Percentiles rank a stretch among this genome's conserved stretches.
phyloP scores from a whole-genome alignment of 1,140 invertebrate species.

The Brachionus calyciflorus region DNA sequence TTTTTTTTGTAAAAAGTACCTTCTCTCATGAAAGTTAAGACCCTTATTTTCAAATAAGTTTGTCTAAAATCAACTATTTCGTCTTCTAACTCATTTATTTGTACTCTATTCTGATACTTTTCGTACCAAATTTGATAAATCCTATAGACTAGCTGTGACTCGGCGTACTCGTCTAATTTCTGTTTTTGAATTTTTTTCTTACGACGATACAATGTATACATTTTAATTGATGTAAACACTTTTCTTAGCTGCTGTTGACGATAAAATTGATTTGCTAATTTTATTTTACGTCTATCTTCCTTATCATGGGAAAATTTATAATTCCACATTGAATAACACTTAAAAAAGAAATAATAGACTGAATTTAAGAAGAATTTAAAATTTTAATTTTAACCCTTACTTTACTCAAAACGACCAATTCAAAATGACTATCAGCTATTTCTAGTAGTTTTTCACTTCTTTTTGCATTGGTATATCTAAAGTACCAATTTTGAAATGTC shows the following conservation, averaged over 20 bases:
- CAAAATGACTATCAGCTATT: conserved; percentile 1
- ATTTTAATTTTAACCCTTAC: background rate
- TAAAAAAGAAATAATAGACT: background rate
- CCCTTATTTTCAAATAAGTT: conserved; percentile 7
- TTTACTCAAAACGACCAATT: background rate
- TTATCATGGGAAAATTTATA: conserved; percentile 26
- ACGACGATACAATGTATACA: conserved; percentile 38
- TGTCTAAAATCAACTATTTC: conserved; percentile 8
- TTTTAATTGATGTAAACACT: background rate
- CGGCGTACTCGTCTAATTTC: conserved; percentile 30
- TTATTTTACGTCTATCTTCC: conserved; percentile 32
- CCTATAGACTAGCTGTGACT: conserved; percentile 27
- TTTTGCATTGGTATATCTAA: background rate
- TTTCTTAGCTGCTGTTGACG: background rate
- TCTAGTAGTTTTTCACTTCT: background rate
- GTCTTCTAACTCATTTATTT: background rate
- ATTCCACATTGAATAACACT: conserved; percentile 8
- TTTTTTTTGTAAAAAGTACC: background rate
- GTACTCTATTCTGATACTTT: background rate
- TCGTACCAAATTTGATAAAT: conserved; percentile 34
- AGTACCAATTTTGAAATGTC: background rate
- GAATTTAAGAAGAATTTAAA: too few species aligned
- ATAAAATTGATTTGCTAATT: background rate
- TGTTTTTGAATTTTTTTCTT: conserved; percentile 44
- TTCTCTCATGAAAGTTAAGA: background rate